phyloP scores from a whole-genome alignment of 2,888 invertebrate genomes.

The Molanna angustata region DNA sequence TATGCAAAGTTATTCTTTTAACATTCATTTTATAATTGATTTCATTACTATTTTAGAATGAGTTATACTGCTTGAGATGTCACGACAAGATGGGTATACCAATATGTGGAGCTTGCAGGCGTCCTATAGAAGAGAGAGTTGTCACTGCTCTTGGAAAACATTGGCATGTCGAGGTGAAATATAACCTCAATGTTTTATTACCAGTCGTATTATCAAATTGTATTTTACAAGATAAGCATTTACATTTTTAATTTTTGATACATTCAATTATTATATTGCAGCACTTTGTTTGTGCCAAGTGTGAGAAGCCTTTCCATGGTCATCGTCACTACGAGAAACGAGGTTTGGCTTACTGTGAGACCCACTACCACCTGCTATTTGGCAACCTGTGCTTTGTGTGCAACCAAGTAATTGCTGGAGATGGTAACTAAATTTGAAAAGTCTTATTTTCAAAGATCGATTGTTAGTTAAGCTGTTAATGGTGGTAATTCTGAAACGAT shows the following conservation, averaged over 20 bases:
- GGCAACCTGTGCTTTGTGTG: slow-evolving; percentile 99
- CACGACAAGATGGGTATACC: slow-evolving; percentile 99
- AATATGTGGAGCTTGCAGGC: slow-evolving; percentile 98
- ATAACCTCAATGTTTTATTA: slow-evolving; percentile 10
- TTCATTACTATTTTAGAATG: slow-evolving; percentile 66
- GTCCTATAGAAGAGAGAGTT: slow-evolving; percentile 98
- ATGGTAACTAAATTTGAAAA: slow-evolving; percentile 69
- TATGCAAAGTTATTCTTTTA: no score
- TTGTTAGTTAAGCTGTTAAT: no score
- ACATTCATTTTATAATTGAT: no score
- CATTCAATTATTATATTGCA: no score
- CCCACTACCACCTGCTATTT: slow-evolving; percentile 97
- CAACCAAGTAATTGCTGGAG: slow-evolving; percentile 96
- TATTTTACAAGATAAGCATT: no score
- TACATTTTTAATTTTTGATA: no score
- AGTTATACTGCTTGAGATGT: slow-evolving; percentile 95
- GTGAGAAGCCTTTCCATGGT: slow-evolving; percentile 99
- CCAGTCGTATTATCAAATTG: not conserved
- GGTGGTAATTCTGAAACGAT: no score
- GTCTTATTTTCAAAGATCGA: no score
- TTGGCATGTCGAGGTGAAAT: slow-evolving; percentile 96
- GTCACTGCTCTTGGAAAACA: slow-evolving; percentile 98
- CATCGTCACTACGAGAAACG: slow-evolving; percentile 99
- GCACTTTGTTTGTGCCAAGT: slow-evolving; percentile 99
- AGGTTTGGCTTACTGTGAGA: slow-evolving; percentile 98